Evolutionary conservation across 2,797 vertebrate genomes (phyloP).

Genomic region (Melanotaenia parkinsoni): DNA sequence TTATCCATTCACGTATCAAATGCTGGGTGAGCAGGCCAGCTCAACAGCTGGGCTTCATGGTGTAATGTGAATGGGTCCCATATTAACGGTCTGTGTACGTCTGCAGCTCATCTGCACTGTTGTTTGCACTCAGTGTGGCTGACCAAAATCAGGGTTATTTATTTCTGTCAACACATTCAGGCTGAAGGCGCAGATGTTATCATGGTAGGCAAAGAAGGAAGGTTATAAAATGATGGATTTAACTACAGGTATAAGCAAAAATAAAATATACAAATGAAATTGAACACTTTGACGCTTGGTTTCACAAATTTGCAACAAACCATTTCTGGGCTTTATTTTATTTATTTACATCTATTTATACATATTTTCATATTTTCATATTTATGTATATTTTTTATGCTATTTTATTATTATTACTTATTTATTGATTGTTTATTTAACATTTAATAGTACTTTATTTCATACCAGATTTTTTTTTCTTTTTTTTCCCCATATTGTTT

Average conservation of each 20-base stretch:
- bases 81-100: neutral
- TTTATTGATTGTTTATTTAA: neutral
- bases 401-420: neutral
- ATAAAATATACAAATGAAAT: neutral
- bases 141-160: neutral
- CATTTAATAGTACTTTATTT: neutral
- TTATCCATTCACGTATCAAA: conserved; percentile 45
- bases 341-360: too few relatives aligned
- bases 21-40: conserved; percentile 22
- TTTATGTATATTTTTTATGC: neutral
- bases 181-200: neutral
- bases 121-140: neutral
- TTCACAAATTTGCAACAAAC: too few relatives aligned
- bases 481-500: too few relatives aligned
- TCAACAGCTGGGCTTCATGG: conserved; percentile 52
- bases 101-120: neutral
- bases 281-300: neutral
- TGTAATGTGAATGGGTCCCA: conserved; percentile 24
- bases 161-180: neutral
- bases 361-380: too few relatives aligned
- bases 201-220: neutral
- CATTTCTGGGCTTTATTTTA: too few relatives aligned
- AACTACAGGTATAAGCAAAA: neutral
- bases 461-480: too few relatives aligned
- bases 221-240: neutral